phyloP scores from a whole-genome alignment of 2,888 invertebrate genomes.

The Pilophorus perplexus region DNA sequence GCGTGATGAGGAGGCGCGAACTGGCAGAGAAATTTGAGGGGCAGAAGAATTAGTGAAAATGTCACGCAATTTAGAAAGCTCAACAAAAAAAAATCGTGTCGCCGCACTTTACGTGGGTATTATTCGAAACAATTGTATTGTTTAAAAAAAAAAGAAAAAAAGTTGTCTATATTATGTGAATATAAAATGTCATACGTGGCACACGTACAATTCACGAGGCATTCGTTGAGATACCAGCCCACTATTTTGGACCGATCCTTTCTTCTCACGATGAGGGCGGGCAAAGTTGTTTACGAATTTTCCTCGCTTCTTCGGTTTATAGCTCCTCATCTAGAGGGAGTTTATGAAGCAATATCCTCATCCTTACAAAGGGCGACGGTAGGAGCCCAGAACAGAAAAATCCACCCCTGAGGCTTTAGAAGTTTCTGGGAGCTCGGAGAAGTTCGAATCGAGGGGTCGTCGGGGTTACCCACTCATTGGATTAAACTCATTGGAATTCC shows the following conservation, averaged over 20 bases:
- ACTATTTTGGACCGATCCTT: too few relatives aligned
- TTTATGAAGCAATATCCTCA: constrained; percentile 14
- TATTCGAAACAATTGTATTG: too few relatives aligned
- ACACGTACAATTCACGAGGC: not conserved
- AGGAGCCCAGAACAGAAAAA: not conserved
- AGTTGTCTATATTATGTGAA: too few relatives aligned
- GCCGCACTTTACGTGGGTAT: too few relatives aligned
- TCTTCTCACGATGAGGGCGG: constrained; percentile 4
- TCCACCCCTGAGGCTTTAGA: constrained; percentile 10
- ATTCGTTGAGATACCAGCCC: not conserved
- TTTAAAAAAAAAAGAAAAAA: too few relatives aligned
- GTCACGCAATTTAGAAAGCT: too few relatives aligned
- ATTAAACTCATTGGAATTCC: constrained; percentile 5
- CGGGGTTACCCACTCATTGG: constrained; percentile 9
- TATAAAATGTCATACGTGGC: too few relatives aligned
- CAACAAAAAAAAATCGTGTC: too few relatives aligned
- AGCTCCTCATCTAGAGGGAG: not conserved
- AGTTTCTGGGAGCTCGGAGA: constrained; percentile 1
- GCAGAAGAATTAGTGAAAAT: too few relatives aligned
- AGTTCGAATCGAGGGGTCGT: not conserved
- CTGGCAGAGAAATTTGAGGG: too few relatives aligned
- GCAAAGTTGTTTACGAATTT: not conserved
- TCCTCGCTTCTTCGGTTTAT: not conserved
- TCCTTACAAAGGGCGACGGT: constrained; percentile 4
- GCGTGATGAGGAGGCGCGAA: too few relatives aligned